These are phyloP conservation scores for Cladopsammia gracilis DNA, from an alignment of 64 coral and sea anemone species.

Conservation along the genomic window DNA sequence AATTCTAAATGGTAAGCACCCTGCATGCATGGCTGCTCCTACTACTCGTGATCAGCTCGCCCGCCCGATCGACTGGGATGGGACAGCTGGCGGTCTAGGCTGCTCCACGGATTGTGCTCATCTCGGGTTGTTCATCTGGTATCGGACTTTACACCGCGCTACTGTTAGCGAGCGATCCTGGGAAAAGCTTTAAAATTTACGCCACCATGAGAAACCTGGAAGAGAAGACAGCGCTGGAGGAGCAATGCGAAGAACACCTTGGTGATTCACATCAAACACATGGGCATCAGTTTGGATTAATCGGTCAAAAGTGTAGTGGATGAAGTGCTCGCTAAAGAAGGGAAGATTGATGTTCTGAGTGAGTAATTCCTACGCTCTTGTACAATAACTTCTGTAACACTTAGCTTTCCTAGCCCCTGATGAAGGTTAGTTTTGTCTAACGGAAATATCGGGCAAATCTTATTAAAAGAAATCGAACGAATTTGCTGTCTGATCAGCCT, in stretches of 20 bases:
- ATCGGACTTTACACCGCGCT: conserved; percentile 9
- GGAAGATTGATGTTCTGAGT: conserved; percentile 28
- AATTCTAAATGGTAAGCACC: too few species aligned
- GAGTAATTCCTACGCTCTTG: not conserved
- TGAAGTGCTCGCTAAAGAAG: not conserved
- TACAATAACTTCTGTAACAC: too few species aligned
- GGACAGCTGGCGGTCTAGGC: too few species aligned
- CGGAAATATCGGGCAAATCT: too few species aligned
- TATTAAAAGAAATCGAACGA: too few species aligned
- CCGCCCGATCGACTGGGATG: too few species aligned
- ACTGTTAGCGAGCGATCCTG: conserved; percentile 4
- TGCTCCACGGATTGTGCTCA: not conserved
- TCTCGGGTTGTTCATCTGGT: conserved; percentile 7
- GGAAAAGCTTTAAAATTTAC: not conserved
- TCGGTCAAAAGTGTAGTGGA: not conserved
- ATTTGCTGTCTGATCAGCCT: too few species aligned
- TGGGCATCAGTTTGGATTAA: not conserved
- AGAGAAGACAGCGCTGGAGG: not conserved
- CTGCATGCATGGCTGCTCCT: too few species aligned
- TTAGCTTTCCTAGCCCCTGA: too few species aligned
- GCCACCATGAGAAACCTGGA: conserved; percentile 27
- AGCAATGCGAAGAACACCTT: not conserved
- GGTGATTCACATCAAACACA: not conserved
- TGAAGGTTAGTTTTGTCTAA: too few species aligned
- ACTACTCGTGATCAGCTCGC: too few species aligned